Evolutionary conservation across 2,888 invertebrate genomes (phyloP).

Genomic region (Dascillus cervinus): DNA sequence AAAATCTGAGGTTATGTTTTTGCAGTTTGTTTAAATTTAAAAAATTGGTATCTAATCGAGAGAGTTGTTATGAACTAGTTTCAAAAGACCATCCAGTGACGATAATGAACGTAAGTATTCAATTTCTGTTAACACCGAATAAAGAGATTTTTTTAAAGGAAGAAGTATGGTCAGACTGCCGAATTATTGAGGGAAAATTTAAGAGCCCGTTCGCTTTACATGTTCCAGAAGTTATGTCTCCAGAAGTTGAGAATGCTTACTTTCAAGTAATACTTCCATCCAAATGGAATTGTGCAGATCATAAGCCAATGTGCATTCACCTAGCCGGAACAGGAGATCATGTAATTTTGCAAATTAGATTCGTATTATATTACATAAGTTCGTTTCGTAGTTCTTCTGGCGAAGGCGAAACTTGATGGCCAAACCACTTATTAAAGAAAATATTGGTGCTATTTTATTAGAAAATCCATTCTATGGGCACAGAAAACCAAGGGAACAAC

Average conservation of each 20-base stretch:
- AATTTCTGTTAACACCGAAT: constrained; percentile 1
- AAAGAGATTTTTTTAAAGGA: constrained; percentile 47
- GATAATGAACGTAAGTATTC: constrained; percentile 69
- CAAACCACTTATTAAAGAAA: constrained; percentile 82
- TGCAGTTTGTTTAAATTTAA: constrained; percentile 85
- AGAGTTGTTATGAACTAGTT: constrained; percentile 73
- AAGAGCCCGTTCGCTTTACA: constrained; percentile 72
- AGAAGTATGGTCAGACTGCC: constrained; percentile 64
- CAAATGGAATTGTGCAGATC: constrained; percentile 61
- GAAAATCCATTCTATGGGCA: constrained; percentile 96
- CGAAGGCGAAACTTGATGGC: constrained; percentile 83
- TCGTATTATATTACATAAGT: not conserved
- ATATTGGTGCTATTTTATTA: constrained; percentile 87
- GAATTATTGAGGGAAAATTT: constrained; percentile 81
- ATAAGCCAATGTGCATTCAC: constrained; percentile 85
- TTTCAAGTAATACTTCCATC: constrained; percentile 79
- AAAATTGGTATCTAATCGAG: constrained; percentile 77
- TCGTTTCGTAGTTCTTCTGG: constrained; percentile 74
- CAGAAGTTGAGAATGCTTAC: constrained; percentile 73
- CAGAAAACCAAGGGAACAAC: constrained; percentile 80
- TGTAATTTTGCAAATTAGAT: constrained; percentile 49
- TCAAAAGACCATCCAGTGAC: constrained; percentile 76
- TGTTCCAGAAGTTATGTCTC: constrained; percentile 81
- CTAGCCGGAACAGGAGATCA: constrained; percentile 98
- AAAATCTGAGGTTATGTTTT: constrained; percentile 23